Conservation (phyloP, 2,888 invertebrate genomes). For the Rotaria macrura region DNA sequence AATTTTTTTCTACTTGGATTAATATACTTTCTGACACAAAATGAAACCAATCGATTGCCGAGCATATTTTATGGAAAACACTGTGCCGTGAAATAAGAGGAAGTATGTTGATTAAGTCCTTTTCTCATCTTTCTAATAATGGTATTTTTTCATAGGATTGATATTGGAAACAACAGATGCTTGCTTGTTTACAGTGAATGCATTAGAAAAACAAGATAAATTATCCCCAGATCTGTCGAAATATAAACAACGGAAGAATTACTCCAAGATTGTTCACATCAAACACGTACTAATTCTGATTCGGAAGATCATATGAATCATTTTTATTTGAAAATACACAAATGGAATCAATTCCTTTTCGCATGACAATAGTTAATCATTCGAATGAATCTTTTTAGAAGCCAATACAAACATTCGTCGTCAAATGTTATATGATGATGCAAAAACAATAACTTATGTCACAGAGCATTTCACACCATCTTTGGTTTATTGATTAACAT, state of each 20-base stretch:
- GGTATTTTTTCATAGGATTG: constrained; percentile 38
- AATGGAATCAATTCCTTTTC: background rate
- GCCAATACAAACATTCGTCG: constrained; percentile 61
- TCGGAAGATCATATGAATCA: constrained; percentile 53
- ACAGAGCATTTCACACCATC: constrained; percentile 49
- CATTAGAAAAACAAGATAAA: constrained; percentile 50
- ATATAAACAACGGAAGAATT: constrained; percentile 58
- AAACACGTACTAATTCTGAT: constrained; percentile 52
- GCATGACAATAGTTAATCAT: constrained; percentile 59
- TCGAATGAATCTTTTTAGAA: constrained; percentile 45
- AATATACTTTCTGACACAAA: too few species aligned
- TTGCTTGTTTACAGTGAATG: constrained; percentile 47
- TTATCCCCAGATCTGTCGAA: constrained; percentile 56
- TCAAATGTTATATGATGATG: constrained; percentile 66
- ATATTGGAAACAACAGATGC: constrained; percentile 49
- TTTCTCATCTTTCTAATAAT: too few species aligned
- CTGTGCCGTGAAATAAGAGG: too few species aligned
- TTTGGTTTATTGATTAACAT: background rate
- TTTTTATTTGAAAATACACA: background rate
- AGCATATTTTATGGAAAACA: too few species aligned
- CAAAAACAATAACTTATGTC: constrained; percentile 71
- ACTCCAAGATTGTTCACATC: constrained; percentile 47
- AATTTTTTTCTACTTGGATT: too few species aligned
- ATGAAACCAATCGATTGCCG: too few species aligned
- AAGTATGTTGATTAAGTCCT: too few species aligned